Evolutionary conservation across 2,797 vertebrate species (phyloP).

Genomic region (Rhinoraja longicauda): DNA sequence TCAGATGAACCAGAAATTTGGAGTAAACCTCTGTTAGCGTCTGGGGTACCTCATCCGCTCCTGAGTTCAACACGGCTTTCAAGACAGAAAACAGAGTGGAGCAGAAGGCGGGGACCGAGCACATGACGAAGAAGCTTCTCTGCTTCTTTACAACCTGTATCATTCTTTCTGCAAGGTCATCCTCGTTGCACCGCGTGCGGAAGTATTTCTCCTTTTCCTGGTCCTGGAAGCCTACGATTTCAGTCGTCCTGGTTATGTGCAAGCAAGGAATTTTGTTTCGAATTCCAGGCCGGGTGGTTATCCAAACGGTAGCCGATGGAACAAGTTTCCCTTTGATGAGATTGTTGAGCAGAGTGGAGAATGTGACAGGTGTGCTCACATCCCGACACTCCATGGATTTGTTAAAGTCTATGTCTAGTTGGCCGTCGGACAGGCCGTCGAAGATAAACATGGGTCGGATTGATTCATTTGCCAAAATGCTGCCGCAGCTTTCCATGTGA

Average conservation of each 20-base stretch:
- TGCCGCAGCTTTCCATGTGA: conserved; percentile 43
- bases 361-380: conserved; percentile 41
- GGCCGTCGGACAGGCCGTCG: conserved; percentile 57
- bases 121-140: conserved; percentile 47
- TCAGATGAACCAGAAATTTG: conserved; percentile 47
- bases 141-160: conserved; percentile 47
- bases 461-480: conserved; percentile 47
- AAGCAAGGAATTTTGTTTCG: conserved; percentile 51
- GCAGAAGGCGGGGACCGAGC: conserved; percentile 55
- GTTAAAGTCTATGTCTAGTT: conserved; percentile 53
- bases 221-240: conserved; percentile 57
- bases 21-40: conserved; percentile 58
- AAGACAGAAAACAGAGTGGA: conserved; percentile 51
- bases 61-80: conserved; percentile 40
- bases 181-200: conserved; percentile 47
- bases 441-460: conserved; percentile 54
- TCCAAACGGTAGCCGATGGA: conserved; percentile 54
- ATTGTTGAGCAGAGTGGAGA: conserved; percentile 55
- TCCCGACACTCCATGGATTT: conserved; percentile 46
- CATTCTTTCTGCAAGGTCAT: conserved; percentile 38
- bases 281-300: conserved; percentile 53
- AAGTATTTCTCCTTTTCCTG: conserved; percentile 56
- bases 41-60: conserved; percentile 16
- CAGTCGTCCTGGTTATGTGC: conserved; percentile 49
- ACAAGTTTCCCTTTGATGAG: conserved; percentile 58